Base-by-base conservation (phyloP, 2,113 vertebrate genomes). In the Oryzias woworae region DNA sequence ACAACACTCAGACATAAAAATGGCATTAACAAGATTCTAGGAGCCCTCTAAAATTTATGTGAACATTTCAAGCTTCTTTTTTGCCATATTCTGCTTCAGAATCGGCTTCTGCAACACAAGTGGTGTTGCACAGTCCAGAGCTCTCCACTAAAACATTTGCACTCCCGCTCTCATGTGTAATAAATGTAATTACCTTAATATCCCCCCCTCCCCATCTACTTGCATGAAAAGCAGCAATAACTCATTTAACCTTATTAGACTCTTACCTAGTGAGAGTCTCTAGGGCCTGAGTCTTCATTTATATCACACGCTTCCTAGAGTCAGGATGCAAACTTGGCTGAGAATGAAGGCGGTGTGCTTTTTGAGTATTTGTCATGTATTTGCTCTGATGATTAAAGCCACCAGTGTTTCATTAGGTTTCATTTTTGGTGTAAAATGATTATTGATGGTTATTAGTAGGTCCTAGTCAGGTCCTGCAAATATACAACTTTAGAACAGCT, bases 131-230 rank as follows among this genome's bases (percentile, higher is more conserved):
- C 59, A 51, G 49, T 82, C 51, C 53, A 62, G 52, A 62, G 70
- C n/a, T 56, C 43, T 64, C 63, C 80, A 56, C 77, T 64, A 5
- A 69, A 73, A 66, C 66, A 15, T 7, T 68, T 52, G 26, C 65
- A 50, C 65, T 69, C 68, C 58, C 57, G 64, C 69, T 76, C 52
- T 82, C 69, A 73, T 66, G 73, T 43, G 48, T 69, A 87, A 75
- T 80, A 66, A 80, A 71, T 86, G 81, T 82, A 81, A 89, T 89
- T 84, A 81, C 73, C 75, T 80, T 82, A 86, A 77, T 86, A 82
- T 82, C 16, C 79, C 77, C 20, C 36, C 36, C 10, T 12, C 8
- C 36, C 60, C 63, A 83, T 81, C 74, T 79, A 28, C 66, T 70
- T 22, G 59, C 68, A 83, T 76, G 71, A 83, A 67, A 74, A 79